Evolutionary conservation across 2,113 vertebrate genomes (phyloP).

Genomic region (Halichoerus grypus): DNA sequence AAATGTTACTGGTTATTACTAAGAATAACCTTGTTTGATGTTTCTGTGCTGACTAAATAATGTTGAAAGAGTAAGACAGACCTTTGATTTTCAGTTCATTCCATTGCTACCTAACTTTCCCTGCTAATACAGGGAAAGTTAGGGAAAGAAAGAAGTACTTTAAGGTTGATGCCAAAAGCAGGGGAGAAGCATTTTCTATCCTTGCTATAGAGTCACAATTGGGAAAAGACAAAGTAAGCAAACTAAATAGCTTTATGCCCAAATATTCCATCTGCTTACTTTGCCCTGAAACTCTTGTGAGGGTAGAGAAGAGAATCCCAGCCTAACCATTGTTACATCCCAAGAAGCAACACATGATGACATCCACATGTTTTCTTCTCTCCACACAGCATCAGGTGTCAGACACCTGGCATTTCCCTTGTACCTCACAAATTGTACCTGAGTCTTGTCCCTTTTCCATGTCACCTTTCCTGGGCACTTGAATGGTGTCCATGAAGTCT

Average conservation of each 20-base stretch:
- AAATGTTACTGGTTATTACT: not conserved
- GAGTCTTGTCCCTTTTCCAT: not conserved
- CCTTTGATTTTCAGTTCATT: not conserved
- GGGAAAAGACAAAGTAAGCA: not conserved
- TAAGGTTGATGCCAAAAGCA: not conserved
- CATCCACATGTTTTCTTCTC: not conserved
- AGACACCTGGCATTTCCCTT: not conserved
- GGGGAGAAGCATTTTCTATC: not conserved
- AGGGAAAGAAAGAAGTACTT: not conserved
- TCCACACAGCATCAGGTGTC: not conserved
- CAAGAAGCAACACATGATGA: not conserved
- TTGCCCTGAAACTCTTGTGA: not conserved
- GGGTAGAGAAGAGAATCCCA: not conserved
- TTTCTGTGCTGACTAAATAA: not conserved
- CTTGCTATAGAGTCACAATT: not conserved
- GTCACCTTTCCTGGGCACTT: rapidly evolving
- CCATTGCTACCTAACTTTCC: not conserved
- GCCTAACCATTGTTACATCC: not conserved
- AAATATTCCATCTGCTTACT: not conserved
- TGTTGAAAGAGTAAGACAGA: not conserved
- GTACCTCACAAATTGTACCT: not conserved
- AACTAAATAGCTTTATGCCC: not conserved
- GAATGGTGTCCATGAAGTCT: not conserved
- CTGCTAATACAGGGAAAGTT: not conserved
- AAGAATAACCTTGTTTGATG: not conserved